These are phyloP conservation scores for Candoia aspera DNA, from an alignment of 2,113 vertebrate species.

Conservation along the genomic window DNA sequence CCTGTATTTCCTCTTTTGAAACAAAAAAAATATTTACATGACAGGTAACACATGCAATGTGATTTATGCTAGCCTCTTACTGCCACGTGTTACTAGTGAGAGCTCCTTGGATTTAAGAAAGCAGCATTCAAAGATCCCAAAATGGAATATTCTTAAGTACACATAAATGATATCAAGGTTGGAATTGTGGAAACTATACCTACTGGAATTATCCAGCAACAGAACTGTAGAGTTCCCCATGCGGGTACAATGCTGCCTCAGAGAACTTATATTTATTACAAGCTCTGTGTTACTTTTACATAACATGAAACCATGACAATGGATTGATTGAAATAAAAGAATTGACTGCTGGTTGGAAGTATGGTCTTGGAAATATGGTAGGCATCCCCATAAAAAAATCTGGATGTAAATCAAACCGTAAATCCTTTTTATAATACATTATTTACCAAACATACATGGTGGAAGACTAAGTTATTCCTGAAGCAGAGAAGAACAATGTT, in stretches of 20 bases:
- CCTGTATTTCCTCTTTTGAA: conserved; percentile 78
- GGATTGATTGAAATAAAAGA: conserved; percentile 32
- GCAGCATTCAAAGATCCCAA: conserved; percentile 35
- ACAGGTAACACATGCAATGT: conserved; percentile 62
- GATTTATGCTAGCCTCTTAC: conserved; percentile 57
- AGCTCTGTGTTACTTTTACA: conserved; percentile 40
- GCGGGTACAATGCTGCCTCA: conserved; percentile 35
- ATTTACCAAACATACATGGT: conserved; percentile 6
- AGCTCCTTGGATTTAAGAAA: conserved; percentile 42
- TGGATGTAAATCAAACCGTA: conserved; percentile 20
- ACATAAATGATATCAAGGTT: conserved; percentile 40
- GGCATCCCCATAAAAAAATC: not conserved
- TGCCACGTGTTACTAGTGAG: conserved; percentile 39
- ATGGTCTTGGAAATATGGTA: not conserved
- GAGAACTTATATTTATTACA: conserved; percentile 41
- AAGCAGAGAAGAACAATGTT: conserved; percentile 23
- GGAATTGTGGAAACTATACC: conserved; percentile 45
- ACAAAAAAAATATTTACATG: conserved; percentile 59
- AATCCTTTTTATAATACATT: not conserved
- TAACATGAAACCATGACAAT: conserved; percentile 37
- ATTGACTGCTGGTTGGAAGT: conserved; percentile 6
- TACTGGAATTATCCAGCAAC: conserved; percentile 34
- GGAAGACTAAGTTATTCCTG: not conserved
- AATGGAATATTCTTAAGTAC: conserved; percentile 25
- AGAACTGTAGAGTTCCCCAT: conserved; percentile 17